Evolutionary conservation across 1,140 invertebrate species (phyloP), one percentile per base, ranked within the genome.

Genomic region (Drosophila serrata): DNA sequence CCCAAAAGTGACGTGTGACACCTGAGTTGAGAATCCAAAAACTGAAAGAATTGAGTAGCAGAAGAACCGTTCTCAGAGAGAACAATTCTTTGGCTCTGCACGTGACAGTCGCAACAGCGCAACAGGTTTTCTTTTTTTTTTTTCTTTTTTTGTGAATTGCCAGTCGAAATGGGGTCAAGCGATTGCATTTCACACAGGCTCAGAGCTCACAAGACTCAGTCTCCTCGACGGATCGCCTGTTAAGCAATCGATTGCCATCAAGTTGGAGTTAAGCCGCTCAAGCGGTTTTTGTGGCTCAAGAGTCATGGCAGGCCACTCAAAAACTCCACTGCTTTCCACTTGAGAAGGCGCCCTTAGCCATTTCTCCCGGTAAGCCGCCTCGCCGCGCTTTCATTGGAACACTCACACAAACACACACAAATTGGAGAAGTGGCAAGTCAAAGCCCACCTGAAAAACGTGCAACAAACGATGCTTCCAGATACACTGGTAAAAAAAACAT

Each of bases 381-480:
- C 37, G 64, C 48, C 48, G 64, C 49, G 75, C 80, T 82, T 79
- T 65, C 81, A 49, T 79, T 67, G 70, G 74, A 70, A 63, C 58
- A 63, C 37, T 55, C 69, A 51, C 48, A 70, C 37, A 70, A 22
- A 46, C 45, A 46, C 3, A 22, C 12, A 22, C 12, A 45, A 33
- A 35, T 46, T 35, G n/a, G 42, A 57, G 64, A 70, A 19, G 64
- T 56, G 65, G 64, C 62, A 43, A 53, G 67, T 17, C n/a, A 48
- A 62, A 72, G 55, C 69, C 62, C 82, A 86, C 69, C 82, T 87
- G 69, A 82, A 82, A 87, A 82, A 82, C 75, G 48, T 86, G 82
- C 78, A 78, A 70, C 82, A 81, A 78, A 31, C 46, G 63, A 64
- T 75, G 74, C 68, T 69, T 7, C 33, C 65, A 45, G 65, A 37